A percentile compares a stretch with the other conserved stretches of the same genome.
These are phyloP conservation scores for Phorcus lineatus DNA, from an alignment of 2,888 invertebrate species.

Conservation along the genomic window DNA sequence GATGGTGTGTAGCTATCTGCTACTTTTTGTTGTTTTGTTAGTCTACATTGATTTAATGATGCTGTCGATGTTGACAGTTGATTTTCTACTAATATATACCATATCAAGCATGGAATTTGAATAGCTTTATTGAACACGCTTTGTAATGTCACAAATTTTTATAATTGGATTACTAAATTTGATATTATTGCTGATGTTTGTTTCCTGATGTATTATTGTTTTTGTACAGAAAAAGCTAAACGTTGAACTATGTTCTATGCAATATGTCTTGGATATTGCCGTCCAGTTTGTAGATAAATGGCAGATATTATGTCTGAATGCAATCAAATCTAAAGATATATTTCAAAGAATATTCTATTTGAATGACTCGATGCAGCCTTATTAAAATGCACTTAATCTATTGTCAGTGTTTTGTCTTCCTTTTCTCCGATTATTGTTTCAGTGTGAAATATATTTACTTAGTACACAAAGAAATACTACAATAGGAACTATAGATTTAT, in stretches of 20 bases:
- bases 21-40: too few species aligned
- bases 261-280: slow-evolving; percentile 6
- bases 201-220: not conserved
- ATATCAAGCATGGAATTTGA: too few species aligned
- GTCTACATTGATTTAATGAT: too few species aligned
- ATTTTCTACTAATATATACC: too few species aligned
- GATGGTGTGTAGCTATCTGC: too few species aligned
- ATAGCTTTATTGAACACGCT: too few species aligned
- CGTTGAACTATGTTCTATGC: not conserved
- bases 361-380: not conserved
- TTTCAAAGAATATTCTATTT: slow-evolving; percentile 3
- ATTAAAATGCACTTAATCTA: slow-evolving; percentile 5
- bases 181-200: not conserved
- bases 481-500: too few species aligned
- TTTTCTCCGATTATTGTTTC: not conserved
- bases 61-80: too few species aligned
- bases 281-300: not conserved
- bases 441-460: not conserved
- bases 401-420: not conserved
- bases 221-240: not conserved
- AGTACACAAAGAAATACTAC: too few species aligned
- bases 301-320: slow-evolving; percentile 6
- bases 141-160: too few species aligned
- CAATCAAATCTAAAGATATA: slow-evolving; percentile 17
- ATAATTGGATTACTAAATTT: slow-evolving; percentile 6